A percentile compares a stretch with the other conserved stretches of the same genome.
Evolutionary conservation across 2,113 vertebrate species (phyloP).

Genomic region (Coptodon rendalli): DNA sequence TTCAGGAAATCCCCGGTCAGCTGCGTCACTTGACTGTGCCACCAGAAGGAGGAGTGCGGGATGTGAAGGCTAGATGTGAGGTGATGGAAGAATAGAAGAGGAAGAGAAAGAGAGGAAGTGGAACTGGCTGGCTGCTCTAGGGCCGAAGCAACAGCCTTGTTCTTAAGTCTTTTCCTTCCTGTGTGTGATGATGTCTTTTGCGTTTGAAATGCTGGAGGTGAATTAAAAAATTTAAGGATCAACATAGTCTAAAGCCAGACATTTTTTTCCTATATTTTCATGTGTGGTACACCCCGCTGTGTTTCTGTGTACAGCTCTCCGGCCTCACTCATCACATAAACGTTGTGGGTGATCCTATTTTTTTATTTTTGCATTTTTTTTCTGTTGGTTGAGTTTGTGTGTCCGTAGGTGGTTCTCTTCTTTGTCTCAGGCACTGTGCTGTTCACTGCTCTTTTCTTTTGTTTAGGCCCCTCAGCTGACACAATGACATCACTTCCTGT

Average conservation of each 20-base stretch:
- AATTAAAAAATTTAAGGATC: background rate
- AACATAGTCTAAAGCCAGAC: background rate
- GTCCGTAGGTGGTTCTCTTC: slow-evolving; percentile 13
- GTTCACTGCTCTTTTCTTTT: background rate
- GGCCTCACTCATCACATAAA: background rate
- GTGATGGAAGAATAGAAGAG: slow-evolving; percentile 31
- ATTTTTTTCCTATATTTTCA: background rate
- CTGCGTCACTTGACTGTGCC: slow-evolving; percentile 32
- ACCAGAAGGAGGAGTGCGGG: background rate
- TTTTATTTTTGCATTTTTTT: background rate
- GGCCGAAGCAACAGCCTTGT: background rate
- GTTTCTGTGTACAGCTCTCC: background rate
- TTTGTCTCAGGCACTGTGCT: background rate
- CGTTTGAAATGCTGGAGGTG: background rate
- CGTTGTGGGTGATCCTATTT: background rate
- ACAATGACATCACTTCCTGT: slow-evolving; percentile 7
- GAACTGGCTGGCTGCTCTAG: slow-evolving; percentile 12
- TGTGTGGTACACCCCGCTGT: background rate
- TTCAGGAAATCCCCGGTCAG: slow-evolving; percentile 48
- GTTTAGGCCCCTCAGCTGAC: background rate
- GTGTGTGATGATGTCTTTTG: background rate
- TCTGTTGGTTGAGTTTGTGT: background rate
- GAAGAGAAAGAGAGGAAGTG: slow-evolving; percentile 43
- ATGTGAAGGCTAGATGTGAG: background rate
- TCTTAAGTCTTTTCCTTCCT: background rate